phyloP scores from a whole-genome alignment of 2,113 vertebrate species.

The Rhadina sibilatrix region DNA sequence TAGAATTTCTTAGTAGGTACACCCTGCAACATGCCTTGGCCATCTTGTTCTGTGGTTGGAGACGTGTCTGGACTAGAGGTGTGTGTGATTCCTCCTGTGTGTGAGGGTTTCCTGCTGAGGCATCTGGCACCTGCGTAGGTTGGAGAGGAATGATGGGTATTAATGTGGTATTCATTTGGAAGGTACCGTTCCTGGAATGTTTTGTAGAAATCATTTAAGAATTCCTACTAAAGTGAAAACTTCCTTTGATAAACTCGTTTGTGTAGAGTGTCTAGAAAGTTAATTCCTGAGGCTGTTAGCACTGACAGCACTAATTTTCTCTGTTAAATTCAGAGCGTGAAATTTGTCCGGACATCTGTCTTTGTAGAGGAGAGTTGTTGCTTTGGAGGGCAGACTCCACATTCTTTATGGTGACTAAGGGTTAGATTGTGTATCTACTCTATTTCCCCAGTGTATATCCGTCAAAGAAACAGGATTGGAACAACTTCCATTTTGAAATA shows the following conservation, averaged over 20 bases:
- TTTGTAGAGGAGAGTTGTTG: not conserved
- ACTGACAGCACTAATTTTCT: not conserved
- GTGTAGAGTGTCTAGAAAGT: not conserved
- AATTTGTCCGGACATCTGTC: not conserved
- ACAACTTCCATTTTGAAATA: not conserved
- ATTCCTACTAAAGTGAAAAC: not conserved
- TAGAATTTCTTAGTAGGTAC: not conserved
- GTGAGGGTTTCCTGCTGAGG: not conserved
- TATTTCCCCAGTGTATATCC: not conserved
- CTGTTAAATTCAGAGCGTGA: not conserved
- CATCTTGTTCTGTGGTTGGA: not conserved
- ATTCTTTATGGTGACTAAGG: not conserved
- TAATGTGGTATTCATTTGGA: not conserved
- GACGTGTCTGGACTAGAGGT: accelerated
- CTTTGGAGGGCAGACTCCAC: not conserved
- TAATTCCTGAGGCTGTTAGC: not conserved
- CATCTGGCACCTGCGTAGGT: accelerated
- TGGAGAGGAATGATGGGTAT: not conserved
- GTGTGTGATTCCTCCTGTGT: too few species aligned
- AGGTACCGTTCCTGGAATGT: not conserved
- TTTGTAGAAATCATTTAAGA: not conserved
- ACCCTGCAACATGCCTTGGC: not conserved
- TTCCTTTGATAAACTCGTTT: not conserved
- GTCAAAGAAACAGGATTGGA: not conserved
- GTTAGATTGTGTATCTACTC: not conserved